A percentile compares a stretch with the other conserved stretches of the same genome.
Evolutionary conservation across 2,888 invertebrate genomes (phyloP).

Genomic region (Rhagophthalmus giganteus): DNA sequence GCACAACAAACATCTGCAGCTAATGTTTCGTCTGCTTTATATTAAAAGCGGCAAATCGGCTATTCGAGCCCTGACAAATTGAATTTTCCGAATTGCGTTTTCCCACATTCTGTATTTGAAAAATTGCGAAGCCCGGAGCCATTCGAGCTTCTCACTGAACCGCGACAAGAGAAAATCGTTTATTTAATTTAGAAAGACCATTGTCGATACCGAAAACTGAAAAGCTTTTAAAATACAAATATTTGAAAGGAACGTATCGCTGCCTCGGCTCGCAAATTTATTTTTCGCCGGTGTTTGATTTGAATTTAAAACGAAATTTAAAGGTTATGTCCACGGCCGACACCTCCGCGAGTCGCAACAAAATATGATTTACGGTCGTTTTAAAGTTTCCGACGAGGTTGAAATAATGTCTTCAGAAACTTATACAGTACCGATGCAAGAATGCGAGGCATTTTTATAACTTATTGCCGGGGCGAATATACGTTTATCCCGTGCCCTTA

Average conservation of each 20-base stretch:
- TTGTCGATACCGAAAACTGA: slow-evolving; percentile 29
- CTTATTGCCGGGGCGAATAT: slow-evolving; percentile 11
- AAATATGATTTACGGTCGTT: too few relatives aligned
- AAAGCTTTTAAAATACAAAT: slow-evolving; percentile 43
- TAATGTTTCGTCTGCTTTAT: slow-evolving; percentile 31
- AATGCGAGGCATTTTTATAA: slow-evolving; percentile 7
- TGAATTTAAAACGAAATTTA: slow-evolving; percentile 33
- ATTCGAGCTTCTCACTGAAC: slow-evolving; percentile 37
- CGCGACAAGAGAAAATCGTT: slow-evolving; percentile 35
- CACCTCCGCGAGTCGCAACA: too few relatives aligned
- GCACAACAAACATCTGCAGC: slow-evolving; percentile 30
- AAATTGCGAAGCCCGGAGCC: slow-evolving; percentile 43
- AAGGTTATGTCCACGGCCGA: slow-evolving; percentile 18
- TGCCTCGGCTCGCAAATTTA: slow-evolving; percentile 31
- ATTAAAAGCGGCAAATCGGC: slow-evolving; percentile 32
- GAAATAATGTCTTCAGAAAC: slow-evolving; percentile 6
- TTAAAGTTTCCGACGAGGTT: not conserved
- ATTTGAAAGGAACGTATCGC: slow-evolving; percentile 36
- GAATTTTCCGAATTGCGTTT: slow-evolving; percentile 44
- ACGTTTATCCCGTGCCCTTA: slow-evolving; percentile 19
- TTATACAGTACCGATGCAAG: slow-evolving; percentile 6
- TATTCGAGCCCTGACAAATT: slow-evolving; percentile 39
- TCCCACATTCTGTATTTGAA: slow-evolving; percentile 43
- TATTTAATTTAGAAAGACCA: slow-evolving; percentile 33
- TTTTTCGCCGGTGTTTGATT: slow-evolving; percentile 29